Percentiles rank a stretch among this genome's conserved stretches.
These are phyloP conservation scores for Urocyon cinereoargenteus DNA, from an alignment of 2,797 vertebrate genomes.

Conservation along the genomic window DNA sequence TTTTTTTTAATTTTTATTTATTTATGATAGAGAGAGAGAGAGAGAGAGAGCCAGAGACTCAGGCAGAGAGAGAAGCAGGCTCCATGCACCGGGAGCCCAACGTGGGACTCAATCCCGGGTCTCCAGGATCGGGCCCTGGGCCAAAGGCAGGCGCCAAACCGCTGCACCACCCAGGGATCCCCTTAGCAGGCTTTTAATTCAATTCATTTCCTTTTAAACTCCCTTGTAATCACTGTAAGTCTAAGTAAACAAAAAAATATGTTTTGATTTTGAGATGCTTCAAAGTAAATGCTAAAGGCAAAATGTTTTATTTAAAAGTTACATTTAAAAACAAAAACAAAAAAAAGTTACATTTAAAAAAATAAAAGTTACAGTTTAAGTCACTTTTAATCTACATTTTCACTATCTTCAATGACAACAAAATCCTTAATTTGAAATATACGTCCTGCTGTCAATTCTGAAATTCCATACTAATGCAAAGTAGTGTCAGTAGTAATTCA, in stretches of 20 bases:
- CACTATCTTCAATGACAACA: neutral
- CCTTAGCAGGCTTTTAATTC: slow-evolving; percentile 21
- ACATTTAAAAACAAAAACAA: neutral
- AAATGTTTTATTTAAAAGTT: slow-evolving; percentile 62
- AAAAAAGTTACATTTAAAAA: slow-evolving; percentile 45
- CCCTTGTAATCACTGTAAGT: neutral
- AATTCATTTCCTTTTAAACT: slow-evolving; percentile 3
- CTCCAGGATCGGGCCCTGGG: too few relatives aligned
- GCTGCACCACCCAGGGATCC: too few relatives aligned
- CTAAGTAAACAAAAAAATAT: neutral
- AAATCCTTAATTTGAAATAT: slow-evolving; percentile 17
- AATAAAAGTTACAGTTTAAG: neutral
- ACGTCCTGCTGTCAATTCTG: neutral
- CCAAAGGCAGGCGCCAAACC: too few relatives aligned
- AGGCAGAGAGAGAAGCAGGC: too few relatives aligned
- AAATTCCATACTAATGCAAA: slow-evolving; percentile 18
- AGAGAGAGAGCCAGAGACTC: too few relatives aligned
- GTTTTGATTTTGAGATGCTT: slow-evolving; percentile 38
- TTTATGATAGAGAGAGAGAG: too few relatives aligned
- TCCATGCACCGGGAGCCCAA: too few relatives aligned
- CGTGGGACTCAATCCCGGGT: too few relatives aligned
- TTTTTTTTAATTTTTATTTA: too few relatives aligned
- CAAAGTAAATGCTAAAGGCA: slow-evolving; percentile 20
- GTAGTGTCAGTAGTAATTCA: neutral
- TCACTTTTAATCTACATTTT: slow-evolving; percentile 1